Conservation (phyloP, 2,888 invertebrate genomes). For the Drosophila fulvimacula region DNA sequence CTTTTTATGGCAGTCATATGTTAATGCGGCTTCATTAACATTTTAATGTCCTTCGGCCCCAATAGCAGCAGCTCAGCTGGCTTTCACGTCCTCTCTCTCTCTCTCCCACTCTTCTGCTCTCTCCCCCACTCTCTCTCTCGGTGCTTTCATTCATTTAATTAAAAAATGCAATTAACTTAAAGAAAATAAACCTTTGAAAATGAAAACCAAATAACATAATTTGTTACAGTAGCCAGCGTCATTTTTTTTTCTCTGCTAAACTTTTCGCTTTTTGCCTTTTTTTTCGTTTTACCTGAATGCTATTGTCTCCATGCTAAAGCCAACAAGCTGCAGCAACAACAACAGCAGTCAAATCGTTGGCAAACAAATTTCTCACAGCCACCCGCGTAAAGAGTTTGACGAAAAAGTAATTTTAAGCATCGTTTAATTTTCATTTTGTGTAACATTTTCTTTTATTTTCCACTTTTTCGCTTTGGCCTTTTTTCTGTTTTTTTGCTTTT, state of each 20-base stretch:
- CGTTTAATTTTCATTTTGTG: constrained; percentile 80
- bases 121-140: not conserved
- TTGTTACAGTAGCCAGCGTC: constrained; percentile 20
- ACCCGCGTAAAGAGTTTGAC: constrained; percentile 73
- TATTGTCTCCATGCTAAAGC: constrained; percentile 25
- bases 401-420: constrained; percentile 81
- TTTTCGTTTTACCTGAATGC: constrained; percentile 4
- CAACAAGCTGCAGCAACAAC: constrained; percentile 17
- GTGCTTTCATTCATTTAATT: constrained; percentile 56
- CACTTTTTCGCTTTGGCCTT: constrained; percentile 42
- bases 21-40: constrained; percentile 81
- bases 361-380: constrained; percentile 49
- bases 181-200: constrained; percentile 53
- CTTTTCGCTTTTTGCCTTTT: not conserved
- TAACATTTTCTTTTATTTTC: constrained; percentile 33
- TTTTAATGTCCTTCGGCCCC: constrained; percentile 69
- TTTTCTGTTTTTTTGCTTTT: constrained; percentile 41
- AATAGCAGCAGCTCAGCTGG: constrained; percentile 30
- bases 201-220: constrained; percentile 55
- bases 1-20: constrained; percentile 80
- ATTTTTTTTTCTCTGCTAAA: constrained; percentile 10
- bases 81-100: not conserved
- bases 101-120: not conserved
- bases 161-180: constrained; percentile 76
- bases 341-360: constrained; percentile 8